phyloP scores from a whole-genome alignment of 2,797 vertebrate genomes.

The Acanthis flammea region DNA sequence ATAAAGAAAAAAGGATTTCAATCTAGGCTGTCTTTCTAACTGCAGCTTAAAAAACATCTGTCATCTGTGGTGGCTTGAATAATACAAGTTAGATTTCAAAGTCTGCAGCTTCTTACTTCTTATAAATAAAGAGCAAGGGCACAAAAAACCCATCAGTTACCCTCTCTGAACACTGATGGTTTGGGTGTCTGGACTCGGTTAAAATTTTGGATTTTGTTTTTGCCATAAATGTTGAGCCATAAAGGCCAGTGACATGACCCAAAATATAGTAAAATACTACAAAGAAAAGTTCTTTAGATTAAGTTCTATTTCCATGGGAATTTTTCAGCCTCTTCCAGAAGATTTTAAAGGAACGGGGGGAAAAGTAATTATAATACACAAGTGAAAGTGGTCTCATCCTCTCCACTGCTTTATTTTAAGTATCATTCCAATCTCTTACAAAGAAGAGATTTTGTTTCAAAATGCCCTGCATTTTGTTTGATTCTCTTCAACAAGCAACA shows the following conservation, averaged over 20 bases:
- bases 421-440: neutral
- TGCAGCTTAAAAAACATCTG: constrained; percentile 40
- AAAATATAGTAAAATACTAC: neutral
- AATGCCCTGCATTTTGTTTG: neutral
- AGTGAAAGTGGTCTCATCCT: neutral
- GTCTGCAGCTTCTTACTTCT: constrained; percentile 1
- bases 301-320: neutral
- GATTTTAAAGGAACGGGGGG: neutral
- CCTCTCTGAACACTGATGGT: neutral
- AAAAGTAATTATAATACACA: neutral
- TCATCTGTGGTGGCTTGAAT: constrained; percentile 29
- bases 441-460: neutral
- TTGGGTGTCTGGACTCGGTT: neutral
- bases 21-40: constrained; percentile 38
- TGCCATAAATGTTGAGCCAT: neutral
- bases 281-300: neutral
- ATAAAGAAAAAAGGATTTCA: constrained; percentile 47
- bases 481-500: neutral
- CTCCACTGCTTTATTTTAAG: neutral
- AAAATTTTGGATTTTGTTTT: constrained; percentile 3
- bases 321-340: neutral
- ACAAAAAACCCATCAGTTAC: neutral
- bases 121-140: neutral
- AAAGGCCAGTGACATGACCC: neutral
- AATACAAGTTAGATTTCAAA: constrained; percentile 28